These are phyloP conservation scores for Drosophila melanica DNA, from an alignment of 1,140 invertebrate species.

Conservation along the genomic window DNA sequence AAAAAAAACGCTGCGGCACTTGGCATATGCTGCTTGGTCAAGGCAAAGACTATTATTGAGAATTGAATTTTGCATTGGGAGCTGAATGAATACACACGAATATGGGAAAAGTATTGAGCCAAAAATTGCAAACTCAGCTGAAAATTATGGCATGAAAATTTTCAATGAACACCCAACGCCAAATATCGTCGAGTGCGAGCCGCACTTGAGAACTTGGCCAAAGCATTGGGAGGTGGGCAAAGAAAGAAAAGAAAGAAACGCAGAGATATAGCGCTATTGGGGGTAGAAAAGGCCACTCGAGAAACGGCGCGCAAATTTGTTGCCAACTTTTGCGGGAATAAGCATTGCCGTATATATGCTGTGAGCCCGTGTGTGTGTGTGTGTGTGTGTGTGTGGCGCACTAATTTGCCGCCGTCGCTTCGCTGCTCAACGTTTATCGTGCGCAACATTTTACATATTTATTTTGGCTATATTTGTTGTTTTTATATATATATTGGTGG, in stretches of 20 bases:
- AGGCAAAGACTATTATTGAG: constrained; percentile 51
- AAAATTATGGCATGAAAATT: constrained; percentile 49
- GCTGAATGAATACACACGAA: constrained; percentile 4
- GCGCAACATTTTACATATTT: constrained; percentile 33
- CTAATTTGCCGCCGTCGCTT: constrained; percentile 42
- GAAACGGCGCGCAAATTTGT: constrained; percentile 53
- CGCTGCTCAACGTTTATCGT: constrained; percentile 38
- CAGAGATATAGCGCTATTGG: constrained; percentile 12
- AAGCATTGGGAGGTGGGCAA: background rate
- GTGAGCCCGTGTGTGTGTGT: background rate
- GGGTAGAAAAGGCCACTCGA: constrained; percentile 35
- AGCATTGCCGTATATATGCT: constrained; percentile 20
- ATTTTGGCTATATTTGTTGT: constrained; percentile 21
- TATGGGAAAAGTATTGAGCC: constrained; percentile 23
- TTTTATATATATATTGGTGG: constrained; percentile 17
- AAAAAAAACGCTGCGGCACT: constrained; percentile 34
- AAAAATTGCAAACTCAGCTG: constrained; percentile 49
- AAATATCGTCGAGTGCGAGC: constrained; percentile 56
- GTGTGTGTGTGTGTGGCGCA: constrained; percentile 10
- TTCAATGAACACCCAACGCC: constrained; percentile 48
- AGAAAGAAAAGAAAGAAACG: background rate
- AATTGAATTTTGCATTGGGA: constrained; percentile 39
- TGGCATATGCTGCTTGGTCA: constrained; percentile 51
- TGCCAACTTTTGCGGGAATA: constrained; percentile 52
- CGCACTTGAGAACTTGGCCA: constrained; percentile 41